A percentile compares a stretch with the other conserved stretches of the same genome.
These are phyloP conservation scores for Maylandia zebra DNA, from an alignment of 2,113 vertebrate genomes.

Conservation along the genomic window DNA sequence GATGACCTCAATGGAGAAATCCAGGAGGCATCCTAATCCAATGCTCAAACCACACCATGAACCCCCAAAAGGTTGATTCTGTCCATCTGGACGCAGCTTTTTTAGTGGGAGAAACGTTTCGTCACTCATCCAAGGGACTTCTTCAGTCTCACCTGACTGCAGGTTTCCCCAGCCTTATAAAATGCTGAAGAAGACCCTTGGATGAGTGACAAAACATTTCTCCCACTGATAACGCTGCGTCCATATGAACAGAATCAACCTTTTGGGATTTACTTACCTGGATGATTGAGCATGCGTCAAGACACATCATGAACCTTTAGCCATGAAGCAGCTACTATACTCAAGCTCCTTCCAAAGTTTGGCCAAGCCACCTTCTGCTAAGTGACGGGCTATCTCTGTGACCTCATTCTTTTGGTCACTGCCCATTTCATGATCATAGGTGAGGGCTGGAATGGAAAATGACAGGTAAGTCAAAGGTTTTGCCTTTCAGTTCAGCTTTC, in stretches of 20 bases:
- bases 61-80: neutral
- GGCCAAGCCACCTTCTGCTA: neutral
- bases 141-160: neutral
- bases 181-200: neutral
- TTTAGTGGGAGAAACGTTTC: accelerated
- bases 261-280: neutral
- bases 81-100: accelerated
- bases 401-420: neutral
- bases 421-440: neutral
- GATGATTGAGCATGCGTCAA: neutral
- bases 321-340: neutral
- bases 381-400: neutral
- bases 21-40: neutral
- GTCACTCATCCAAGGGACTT: neutral
- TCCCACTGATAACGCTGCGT: accelerated
- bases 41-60: accelerated
- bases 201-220: accelerated
- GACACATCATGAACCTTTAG: neutral
- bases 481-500: neutral
- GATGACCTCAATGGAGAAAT: neutral
- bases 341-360: neutral
- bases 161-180: neutral
- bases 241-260: accelerated
- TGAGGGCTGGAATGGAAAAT: neutral
- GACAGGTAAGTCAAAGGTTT: neutral